Conservation (phyloP, 1,140 invertebrate genomes). For the Saccostrea echinata region DNA sequence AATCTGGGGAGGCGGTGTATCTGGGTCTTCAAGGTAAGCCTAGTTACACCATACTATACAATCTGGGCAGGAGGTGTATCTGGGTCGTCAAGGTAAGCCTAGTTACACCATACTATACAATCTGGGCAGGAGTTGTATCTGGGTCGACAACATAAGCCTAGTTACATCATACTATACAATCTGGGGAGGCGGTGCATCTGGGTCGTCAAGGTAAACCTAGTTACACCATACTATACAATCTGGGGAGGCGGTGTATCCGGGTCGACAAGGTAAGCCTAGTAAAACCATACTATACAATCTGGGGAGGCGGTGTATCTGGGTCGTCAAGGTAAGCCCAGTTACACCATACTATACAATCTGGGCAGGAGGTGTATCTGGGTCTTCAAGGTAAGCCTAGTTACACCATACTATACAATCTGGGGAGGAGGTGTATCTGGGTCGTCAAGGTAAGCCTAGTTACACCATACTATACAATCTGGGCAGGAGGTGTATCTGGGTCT, state of each 20-base stretch:
- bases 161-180: background rate
- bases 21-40: slow-evolving; percentile 12
- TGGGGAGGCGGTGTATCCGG: slow-evolving; percentile 14
- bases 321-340: background rate
- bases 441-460: background rate
- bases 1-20: background rate
- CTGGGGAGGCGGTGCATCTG: slow-evolving; percentile 20
- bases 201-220: background rate
- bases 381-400: background rate
- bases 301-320: slow-evolving; percentile 13
- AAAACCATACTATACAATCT: background rate
- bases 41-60: background rate
- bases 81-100: slow-evolving; percentile 14
- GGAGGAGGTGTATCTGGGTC: slow-evolving; percentile 12
- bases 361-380: slow-evolving; percentile 23
- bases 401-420: background rate
- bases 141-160: background rate
- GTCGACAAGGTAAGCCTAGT: background rate
- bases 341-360: background rate
- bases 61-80: background rate
- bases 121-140: slow-evolving; percentile 8
- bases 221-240: background rate
- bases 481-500: slow-evolving; percentile 9
- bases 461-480: background rate
- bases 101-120: background rate